Evolutionary conservation across 92 coral and sea anemone genomes (phyloP), one percentile per base, ranked within the genome.

Genomic region (Montipora capitata): DNA sequence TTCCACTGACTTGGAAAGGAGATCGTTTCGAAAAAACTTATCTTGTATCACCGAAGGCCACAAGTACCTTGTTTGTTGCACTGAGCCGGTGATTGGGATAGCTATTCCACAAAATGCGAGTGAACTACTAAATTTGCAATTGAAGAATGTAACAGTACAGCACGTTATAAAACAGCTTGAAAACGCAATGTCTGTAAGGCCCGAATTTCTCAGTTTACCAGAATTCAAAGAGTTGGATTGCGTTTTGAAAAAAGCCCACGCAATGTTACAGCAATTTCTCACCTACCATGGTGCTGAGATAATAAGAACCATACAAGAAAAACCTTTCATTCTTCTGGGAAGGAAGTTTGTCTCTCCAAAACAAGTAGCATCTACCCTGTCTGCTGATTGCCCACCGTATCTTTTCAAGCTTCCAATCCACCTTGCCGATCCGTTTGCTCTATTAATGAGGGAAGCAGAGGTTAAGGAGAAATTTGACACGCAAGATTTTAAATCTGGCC

Each of bases 1-100:
- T 79, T 82, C 96, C 98, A 13, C 92, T 93, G 12, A 58, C 72
- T 8, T 96, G 99, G 99, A 85, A 89, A 80, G 86, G 83, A 7
- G 84, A 82, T 58, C 80, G 78, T 13, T 56, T 20, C 57, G 57
- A 40, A 41, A 35, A 69, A 11, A 61, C 64, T 10, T 42, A 40
- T 18, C 41, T 96, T 40, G 18, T 91, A n/a, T 85, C 94, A 13
- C 95, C 99, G 38, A 70, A 73, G 62, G 74, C 11, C 15, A 15
- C 65, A 85, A 93, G 82, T 45, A 86, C 72, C 74, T 96, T 49
- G 98, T 94, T 16, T 85, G 95, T 57, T 91, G 87, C 16, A 79
- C 93, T 16, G 91, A 84, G 44, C 94, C 93, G 42, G 49, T 96
- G n/a, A 45, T 45, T 45, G 52, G 52, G 9, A 45, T 45, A 1